Percentiles rank a stretch among this genome's conserved stretches.
These are phyloP conservation scores for Melanerpes aurifrons DNA, from an alignment of 2,113 vertebrate genomes.

Conservation along the genomic window DNA sequence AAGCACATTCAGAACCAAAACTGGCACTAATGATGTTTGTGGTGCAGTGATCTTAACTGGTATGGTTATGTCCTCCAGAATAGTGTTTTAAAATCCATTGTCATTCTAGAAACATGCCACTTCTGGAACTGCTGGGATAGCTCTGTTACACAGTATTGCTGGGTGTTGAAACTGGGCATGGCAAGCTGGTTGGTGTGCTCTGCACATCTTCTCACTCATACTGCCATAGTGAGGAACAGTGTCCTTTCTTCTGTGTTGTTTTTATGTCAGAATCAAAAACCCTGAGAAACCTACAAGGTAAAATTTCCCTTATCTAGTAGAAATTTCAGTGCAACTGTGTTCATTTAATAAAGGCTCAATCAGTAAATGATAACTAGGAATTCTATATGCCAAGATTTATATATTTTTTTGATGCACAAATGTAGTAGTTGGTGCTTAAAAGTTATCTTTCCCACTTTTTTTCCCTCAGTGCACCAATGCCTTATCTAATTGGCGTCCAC, in stretches of 20 bases:
- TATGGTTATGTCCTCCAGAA: neutral
- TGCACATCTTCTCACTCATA: fast-evolving
- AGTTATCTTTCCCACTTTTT: neutral
- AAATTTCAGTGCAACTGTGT: neutral
- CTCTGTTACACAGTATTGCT: neutral
- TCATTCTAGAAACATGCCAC: neutral
- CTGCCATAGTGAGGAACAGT: neutral
- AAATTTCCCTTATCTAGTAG: neutral
- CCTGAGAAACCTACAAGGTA: neutral
- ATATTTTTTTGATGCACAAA: neutral
- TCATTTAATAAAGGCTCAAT: neutral
- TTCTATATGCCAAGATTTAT: neutral
- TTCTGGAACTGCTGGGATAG: neutral
- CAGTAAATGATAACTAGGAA: neutral
- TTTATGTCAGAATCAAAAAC: neutral
- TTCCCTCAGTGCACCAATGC: constrained; percentile 92
- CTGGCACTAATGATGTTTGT: neutral
- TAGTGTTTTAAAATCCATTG: neutral
- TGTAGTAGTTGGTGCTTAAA: neutral
- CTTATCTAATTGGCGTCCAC: constrained; percentile 96
- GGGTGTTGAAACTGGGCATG: neutral
- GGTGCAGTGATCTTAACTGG: neutral
- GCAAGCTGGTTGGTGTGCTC: neutral
- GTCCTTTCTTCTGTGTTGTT: neutral
- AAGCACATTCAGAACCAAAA: neutral